phyloP scores from a whole-genome alignment of 2,113 vertebrate genomes.

The Pipra filicauda region DNA sequence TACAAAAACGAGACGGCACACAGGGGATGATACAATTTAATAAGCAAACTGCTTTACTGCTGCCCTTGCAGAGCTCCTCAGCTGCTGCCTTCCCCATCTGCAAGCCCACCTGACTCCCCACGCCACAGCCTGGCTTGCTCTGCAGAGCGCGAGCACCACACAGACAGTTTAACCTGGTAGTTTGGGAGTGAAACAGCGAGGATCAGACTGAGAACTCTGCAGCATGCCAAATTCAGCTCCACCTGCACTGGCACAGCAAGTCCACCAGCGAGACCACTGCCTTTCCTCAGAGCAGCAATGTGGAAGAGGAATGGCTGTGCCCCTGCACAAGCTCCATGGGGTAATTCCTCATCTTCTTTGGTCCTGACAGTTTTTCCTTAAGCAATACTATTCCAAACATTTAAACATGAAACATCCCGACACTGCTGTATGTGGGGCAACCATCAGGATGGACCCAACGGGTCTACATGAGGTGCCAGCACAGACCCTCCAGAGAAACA shows the following conservation, averaged over 20 bases:
- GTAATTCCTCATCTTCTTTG: neutral
- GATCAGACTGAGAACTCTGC: neutral
- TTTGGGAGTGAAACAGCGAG: accelerated
- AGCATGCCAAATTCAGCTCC: neutral
- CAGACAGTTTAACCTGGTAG: neutral
- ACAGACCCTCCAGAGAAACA: neutral
- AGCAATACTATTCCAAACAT: neutral
- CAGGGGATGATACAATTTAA: conserved; percentile 9
- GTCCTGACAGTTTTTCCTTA: neutral
- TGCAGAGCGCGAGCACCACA: accelerated
- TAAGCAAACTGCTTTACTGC: neutral
- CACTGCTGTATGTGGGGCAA: accelerated
- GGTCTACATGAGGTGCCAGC: neutral
- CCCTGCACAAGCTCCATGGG: neutral
- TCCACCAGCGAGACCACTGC: neutral
- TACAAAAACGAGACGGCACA: neutral
- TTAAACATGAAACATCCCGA: neutral
- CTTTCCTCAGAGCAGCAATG: neutral
- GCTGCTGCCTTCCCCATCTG: neutral
- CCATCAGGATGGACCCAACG: accelerated
- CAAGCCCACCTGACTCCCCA: neutral
- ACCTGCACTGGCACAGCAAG: neutral
- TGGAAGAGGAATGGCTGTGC: accelerated
- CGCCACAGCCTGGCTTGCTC: neutral
- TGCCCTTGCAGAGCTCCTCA: neutral